Percentiles rank a stretch among this genome's conserved stretches.
These are phyloP conservation scores for Hozukius guyotensis DNA, from an alignment of 2,797 vertebrate genomes.

Conservation along the genomic window DNA sequence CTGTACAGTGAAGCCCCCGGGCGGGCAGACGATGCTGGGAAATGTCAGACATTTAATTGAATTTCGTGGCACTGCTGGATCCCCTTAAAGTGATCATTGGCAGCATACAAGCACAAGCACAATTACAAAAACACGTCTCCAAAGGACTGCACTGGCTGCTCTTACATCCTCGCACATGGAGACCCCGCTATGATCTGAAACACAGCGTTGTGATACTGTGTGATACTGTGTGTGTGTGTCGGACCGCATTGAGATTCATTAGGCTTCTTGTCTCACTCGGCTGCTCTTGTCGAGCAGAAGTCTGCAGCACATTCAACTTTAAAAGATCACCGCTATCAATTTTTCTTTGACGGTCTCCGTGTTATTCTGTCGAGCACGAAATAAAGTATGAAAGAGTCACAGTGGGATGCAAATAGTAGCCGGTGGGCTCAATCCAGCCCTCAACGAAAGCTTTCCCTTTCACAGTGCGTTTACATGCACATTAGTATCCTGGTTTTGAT, in stretches of 20 bases:
- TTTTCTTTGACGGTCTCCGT: not conserved
- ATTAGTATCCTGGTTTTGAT: not conserved
- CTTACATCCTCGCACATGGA: not conserved
- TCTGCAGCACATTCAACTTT: not conserved
- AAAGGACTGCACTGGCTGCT: not conserved
- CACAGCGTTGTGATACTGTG: not conserved
- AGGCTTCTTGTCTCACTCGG: not conserved
- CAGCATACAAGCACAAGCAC: constrained; percentile 15
- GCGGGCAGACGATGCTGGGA: constrained; percentile 6
- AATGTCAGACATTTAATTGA: constrained; percentile 64
- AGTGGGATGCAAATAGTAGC: not conserved
- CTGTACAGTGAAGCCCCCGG: constrained; percentile 1
- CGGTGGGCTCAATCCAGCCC: not conserved
- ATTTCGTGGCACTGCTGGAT: constrained; percentile 57
- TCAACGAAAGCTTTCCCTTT: not conserved
- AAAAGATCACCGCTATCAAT: not conserved
- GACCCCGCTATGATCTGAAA: not conserved
- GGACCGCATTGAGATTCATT: not conserved
- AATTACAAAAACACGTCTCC: not conserved
- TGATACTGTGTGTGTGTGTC: not conserved
- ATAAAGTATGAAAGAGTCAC: not conserved
- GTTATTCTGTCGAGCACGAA: not conserved
- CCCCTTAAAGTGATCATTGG: constrained; percentile 42
- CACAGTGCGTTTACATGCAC: not conserved
- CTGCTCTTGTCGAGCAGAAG: not conserved